Percentiles rank a stretch among this genome's conserved stretches.
These are phyloP conservation scores for Oreohelix idahoensis DNA, from an alignment of 1,140 invertebrate species.

Conservation along the genomic window DNA sequence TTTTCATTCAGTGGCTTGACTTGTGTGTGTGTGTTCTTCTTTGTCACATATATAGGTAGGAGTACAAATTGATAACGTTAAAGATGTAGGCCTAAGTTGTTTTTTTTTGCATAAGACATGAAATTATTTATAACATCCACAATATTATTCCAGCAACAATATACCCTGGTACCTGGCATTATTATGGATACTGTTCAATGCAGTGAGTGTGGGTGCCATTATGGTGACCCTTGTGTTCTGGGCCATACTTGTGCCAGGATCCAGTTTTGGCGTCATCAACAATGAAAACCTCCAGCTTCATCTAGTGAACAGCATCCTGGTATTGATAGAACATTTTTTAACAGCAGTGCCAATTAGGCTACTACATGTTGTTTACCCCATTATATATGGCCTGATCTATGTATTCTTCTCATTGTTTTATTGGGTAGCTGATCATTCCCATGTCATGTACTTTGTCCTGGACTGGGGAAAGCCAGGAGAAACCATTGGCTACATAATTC, in stretches of 20 bases:
- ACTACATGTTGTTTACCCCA: constrained; percentile 55
- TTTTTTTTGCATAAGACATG: too few relatives aligned
- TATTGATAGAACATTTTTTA: constrained; percentile 56
- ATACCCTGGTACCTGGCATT: constrained; percentile 56
- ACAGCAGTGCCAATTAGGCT: constrained; percentile 56
- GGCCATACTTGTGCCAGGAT: constrained; percentile 47
- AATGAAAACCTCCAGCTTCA: constrained; percentile 58
- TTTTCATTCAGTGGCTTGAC: too few relatives aligned
- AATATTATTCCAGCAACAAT: neutral
- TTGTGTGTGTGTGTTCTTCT: too few relatives aligned
- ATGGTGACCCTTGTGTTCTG: constrained; percentile 62
- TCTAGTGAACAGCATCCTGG: constrained; percentile 55
- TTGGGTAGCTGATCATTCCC: constrained; percentile 58
- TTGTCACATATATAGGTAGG: too few relatives aligned
- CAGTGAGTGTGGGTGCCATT: constrained; percentile 48
- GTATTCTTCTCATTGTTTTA: constrained; percentile 59
- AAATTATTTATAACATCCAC: neutral
- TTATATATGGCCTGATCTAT: constrained; percentile 57
- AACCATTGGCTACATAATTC: constrained; percentile 48
- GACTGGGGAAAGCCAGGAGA: constrained; percentile 61
- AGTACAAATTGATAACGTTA: too few relatives aligned
- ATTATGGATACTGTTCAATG: constrained; percentile 59
- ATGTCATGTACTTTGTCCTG: constrained; percentile 62
- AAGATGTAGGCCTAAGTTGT: too few relatives aligned
- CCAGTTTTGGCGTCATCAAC: neutral